Conservation (phyloP, 2,888 invertebrate genomes). For the Xiphydria camelus region DNA sequence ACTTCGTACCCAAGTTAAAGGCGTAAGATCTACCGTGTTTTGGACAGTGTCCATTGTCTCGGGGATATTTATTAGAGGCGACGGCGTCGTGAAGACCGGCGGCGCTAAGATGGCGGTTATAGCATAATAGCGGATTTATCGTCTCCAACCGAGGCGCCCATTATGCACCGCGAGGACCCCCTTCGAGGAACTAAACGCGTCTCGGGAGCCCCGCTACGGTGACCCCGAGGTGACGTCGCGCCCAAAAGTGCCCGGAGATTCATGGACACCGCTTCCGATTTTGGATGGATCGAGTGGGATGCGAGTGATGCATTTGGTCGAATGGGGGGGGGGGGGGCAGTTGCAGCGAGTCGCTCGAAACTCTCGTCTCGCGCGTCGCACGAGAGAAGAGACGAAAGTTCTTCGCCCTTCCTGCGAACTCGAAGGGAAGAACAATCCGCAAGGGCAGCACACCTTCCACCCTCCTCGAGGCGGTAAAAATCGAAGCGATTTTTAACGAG, state of each 20-base stretch:
- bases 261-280: neutral
- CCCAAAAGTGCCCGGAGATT: neutral
- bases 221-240: slow-evolving; percentile 4
- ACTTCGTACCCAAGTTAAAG: slow-evolving; percentile 50
- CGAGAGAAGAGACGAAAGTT: neutral
- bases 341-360: no score
- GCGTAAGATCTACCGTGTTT: slow-evolving; percentile 56
- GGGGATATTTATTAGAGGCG: slow-evolving; percentile 54
- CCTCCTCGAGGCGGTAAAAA: no score
- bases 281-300: neutral
- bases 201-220: slow-evolving; percentile 1
- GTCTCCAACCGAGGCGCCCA: slow-evolving; percentile 12
- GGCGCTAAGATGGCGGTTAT: slow-evolving; percentile 15
- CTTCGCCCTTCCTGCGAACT: no score
- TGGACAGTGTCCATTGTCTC: slow-evolving; percentile 59
- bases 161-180: slow-evolving; percentile 10
- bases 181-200: slow-evolving; percentile 12
- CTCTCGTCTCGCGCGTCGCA: no score
- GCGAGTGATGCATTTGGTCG: neutral
- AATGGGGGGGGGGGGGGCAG: neutral
- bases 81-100: slow-evolving; percentile 25
- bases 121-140: slow-evolving; percentile 35
- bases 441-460: no score
- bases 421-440: no score
- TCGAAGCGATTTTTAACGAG: no score